A percentile compares a stretch with the other conserved stretches of the same genome.
phyloP scores from a whole-genome alignment of 1,140 invertebrate genomes.

The Caenorhabditis brenneri region DNA sequence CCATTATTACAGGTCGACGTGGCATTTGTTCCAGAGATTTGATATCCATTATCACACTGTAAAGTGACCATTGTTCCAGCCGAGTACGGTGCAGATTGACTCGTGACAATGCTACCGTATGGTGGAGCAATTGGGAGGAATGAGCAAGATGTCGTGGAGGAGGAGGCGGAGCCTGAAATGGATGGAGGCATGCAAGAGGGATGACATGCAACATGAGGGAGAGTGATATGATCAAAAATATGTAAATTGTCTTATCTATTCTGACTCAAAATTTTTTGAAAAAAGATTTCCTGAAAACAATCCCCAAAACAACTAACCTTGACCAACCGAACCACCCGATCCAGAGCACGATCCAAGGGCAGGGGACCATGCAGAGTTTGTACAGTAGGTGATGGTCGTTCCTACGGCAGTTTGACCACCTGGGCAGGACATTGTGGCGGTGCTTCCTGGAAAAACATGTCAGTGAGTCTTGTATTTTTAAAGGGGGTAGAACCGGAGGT shows the following conservation, averaged over 20 bases:
- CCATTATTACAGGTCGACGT: constrained; percentile 6
- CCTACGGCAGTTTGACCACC: not conserved
- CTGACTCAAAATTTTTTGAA: too few species aligned
- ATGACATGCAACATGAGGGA: not conserved
- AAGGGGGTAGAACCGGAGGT: not conserved
- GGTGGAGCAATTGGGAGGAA: not conserved
- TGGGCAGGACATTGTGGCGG: constrained; percentile 7
- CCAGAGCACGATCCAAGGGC: constrained; percentile 14
- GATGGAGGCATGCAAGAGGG: not conserved
- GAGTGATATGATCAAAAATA: not conserved
- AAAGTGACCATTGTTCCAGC: not conserved
- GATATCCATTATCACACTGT: not conserved
- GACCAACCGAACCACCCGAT: not conserved
- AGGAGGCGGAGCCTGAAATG: not conserved
- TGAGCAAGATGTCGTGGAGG: not conserved
- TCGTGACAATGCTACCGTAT: not conserved
- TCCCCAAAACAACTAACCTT: not conserved
- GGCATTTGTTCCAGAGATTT: not conserved
- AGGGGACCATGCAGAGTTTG: not conserved
- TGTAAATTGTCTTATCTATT: not conserved
- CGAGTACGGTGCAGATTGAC: not conserved
- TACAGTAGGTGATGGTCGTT: constrained; percentile 1
- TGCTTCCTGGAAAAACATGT: not conserved
- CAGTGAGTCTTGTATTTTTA: too few species aligned
- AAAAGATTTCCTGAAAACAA: not conserved